These are phyloP conservation scores for Phylloscopus whistleri DNA, from an alignment of 2,113 vertebrate species.

Conservation along the genomic window DNA sequence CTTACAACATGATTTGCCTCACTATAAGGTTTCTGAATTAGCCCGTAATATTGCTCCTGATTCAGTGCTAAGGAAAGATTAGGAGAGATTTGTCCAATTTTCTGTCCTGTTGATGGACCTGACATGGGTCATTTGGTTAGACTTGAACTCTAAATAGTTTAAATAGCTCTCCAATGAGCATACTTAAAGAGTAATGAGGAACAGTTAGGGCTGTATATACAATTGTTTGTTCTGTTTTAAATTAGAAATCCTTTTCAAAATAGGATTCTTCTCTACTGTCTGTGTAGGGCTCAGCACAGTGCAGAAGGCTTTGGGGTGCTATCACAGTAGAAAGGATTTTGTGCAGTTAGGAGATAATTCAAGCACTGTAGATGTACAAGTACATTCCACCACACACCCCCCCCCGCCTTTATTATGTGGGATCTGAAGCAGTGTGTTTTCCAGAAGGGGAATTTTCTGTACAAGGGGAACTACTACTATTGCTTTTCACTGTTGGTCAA, in stretches of 20 bases:
- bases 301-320: not conserved
- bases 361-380: not conserved
- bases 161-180: conserved; percentile 23
- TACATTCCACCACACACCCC: too few relatives aligned
- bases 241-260: not conserved
- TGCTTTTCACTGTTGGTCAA: not conserved
- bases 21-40: not conserved
- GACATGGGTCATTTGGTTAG: not conserved
- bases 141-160: conserved; percentile 9
- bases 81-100: not conserved
- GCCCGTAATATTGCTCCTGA: not conserved
- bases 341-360: not conserved
- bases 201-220: not conserved
- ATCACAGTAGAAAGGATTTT: not conserved
- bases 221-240: not conserved
- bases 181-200: not conserved
- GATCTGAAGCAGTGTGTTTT: not conserved
- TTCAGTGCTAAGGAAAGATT: not conserved
- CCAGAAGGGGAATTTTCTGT: not conserved
- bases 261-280: not conserved
- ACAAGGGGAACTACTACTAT: rapidly evolving
- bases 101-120: not conserved
- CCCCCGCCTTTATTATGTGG: not conserved
- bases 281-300: not conserved
- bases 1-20: not conserved